Conservation (phyloP, 2,113 vertebrate genomes). For the Muntiacus reevesi region DNA sequence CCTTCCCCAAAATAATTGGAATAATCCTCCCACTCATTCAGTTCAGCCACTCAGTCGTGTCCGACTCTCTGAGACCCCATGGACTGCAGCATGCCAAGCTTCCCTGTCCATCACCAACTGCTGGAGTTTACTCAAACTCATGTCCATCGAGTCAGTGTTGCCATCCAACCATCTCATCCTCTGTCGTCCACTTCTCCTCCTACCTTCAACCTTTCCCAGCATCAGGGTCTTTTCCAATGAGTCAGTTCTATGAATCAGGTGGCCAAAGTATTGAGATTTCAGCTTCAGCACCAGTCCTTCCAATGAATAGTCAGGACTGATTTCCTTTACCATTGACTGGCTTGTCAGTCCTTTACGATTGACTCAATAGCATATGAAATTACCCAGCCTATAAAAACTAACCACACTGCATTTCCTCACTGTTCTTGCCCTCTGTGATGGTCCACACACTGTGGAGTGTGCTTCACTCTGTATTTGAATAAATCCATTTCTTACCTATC, state of each 20-base stretch:
- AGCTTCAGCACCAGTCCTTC: background rate
- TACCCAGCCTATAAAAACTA: background rate
- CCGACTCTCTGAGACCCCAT: background rate
- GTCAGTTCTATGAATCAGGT: background rate
- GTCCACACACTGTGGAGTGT: background rate
- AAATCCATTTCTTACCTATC: background rate
- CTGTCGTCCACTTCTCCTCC: background rate
- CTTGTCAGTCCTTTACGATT: background rate
- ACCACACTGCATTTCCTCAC: background rate
- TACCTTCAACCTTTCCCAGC: background rate
- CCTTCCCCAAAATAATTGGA: background rate
- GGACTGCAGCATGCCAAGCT: background rate
- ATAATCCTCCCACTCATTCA: background rate
- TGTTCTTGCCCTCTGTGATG: accelerated
- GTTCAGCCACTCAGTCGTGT: background rate
- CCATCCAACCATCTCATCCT: background rate
- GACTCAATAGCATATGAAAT: background rate
- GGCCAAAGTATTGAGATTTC: background rate
- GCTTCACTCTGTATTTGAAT: background rate
- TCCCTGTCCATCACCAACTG: background rate
- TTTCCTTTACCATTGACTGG: background rate
- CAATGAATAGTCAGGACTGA: background rate
- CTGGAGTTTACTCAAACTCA: background rate
- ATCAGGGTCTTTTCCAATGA: background rate
- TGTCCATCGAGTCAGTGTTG: background rate